Conservation (phyloP, 92 coral and sea anemone genomes). For the Umimayanthus kanabou region DNA sequence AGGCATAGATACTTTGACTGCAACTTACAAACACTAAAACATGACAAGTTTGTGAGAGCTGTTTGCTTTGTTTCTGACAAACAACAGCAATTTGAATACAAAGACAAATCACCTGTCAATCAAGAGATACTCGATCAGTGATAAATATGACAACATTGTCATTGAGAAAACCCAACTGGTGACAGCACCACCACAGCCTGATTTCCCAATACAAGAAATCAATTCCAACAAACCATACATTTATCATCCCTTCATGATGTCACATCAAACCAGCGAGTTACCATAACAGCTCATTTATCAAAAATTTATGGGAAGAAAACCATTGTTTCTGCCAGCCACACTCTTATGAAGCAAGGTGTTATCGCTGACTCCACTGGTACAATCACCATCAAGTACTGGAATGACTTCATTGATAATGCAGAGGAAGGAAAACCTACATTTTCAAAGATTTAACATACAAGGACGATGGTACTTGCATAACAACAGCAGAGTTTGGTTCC, state of each 20-base stretch:
- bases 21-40: background rate
- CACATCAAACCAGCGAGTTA: conserved; percentile 17
- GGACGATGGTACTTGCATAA: too few relatives aligned
- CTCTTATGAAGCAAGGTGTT: too few relatives aligned
- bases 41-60: conserved; percentile 5
- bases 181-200: conserved; percentile 12
- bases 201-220: background rate
- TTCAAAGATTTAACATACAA: too few relatives aligned
- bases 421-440: too few relatives aligned
- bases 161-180: conserved; percentile 15
- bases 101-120: conserved; percentile 19
- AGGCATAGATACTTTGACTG: conserved; percentile 11
- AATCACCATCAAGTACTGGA: too few relatives aligned
- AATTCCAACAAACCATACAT: background rate
- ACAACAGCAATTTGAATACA: conserved; percentile 18
- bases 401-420: too few relatives aligned
- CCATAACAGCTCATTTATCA: conserved; percentile 3
- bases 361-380: too few relatives aligned
- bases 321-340: too few relatives aligned
- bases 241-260: conserved; percentile 7
- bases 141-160: conserved; percentile 22
- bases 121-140: conserved; percentile 1
- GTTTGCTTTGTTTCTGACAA: conserved; percentile 5
- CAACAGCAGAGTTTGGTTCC: too few relatives aligned
- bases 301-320: too few relatives aligned